Evolutionary conservation across 35 echinoderm and acorn worm species (phyloP).

Genomic region (Amphiura filiformis): DNA sequence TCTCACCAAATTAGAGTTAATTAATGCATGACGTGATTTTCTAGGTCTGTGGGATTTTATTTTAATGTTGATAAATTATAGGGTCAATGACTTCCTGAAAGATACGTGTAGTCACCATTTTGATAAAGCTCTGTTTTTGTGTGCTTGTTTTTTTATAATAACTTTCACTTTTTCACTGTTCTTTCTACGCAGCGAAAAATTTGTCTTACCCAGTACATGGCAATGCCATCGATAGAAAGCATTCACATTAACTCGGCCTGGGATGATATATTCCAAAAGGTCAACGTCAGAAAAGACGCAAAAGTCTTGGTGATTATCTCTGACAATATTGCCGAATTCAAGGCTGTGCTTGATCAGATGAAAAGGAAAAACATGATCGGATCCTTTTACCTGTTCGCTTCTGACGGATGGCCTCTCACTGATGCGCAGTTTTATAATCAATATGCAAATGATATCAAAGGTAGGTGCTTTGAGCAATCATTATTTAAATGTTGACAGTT

Average conservation of each 20-base stretch:
- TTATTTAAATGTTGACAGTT: no score
- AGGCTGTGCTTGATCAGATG: constrained; percentile 49
- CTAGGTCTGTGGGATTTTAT: no score
- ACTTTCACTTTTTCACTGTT: no score
- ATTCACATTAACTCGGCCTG: neutral
- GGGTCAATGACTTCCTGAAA: no score
- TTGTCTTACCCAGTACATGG: constrained; percentile 56
- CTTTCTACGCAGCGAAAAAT: constrained; percentile 38
- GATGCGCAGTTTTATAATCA: neutral
- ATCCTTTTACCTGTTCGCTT: constrained; percentile 51
- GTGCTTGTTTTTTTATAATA: no score
- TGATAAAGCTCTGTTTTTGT: no score
- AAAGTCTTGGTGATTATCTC: constrained; percentile 59
- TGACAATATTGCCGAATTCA: constrained; percentile 8
- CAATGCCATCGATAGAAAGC: constrained; percentile 6
- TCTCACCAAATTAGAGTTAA: no score
- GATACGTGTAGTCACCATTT: no score
- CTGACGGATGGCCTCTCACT: constrained; percentile 7
- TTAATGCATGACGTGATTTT: no score
- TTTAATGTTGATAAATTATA: no score
- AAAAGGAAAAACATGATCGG: constrained; percentile 29
- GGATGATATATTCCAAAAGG: constrained; percentile 46
- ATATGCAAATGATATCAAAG: neutral
- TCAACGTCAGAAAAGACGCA: constrained; percentile 37
- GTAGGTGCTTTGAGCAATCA: neutral